These are phyloP conservation scores for Copsychus sechellarum DNA, from an alignment of 2,113 vertebrate species.

Conservation along the genomic window DNA sequence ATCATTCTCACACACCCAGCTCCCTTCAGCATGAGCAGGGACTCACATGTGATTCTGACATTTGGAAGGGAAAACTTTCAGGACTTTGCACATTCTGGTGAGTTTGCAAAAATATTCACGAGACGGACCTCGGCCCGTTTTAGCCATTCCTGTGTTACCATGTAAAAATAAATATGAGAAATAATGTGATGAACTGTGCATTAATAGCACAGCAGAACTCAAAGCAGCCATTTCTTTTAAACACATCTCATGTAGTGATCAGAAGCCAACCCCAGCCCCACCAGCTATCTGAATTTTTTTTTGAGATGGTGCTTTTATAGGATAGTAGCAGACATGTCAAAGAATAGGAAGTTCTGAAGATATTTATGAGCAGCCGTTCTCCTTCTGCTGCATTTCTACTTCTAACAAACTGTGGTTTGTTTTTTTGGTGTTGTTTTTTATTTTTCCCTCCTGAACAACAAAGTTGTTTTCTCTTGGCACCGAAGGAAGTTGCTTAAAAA, in stretches of 20 bases:
- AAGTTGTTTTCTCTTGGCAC: constrained; percentile 53
- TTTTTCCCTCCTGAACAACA: constrained; percentile 15
- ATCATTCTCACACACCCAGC: background rate
- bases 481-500: constrained; percentile 55
- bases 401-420: constrained; percentile 4
- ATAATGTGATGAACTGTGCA: background rate
- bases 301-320: background rate
- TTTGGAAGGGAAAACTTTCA: background rate
- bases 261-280: background rate
- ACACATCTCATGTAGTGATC: background rate
- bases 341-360: background rate
- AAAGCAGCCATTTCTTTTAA: background rate
- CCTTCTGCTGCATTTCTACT: constrained; percentile 39
- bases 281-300: background rate
- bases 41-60: background rate
- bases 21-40: background rate
- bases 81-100: background rate
- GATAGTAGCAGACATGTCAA: background rate
- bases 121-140: background rate
- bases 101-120: background rate
- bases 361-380: constrained; percentile 17
- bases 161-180: background rate
- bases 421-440: background rate
- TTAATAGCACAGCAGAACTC: background rate
- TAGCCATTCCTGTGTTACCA: background rate